A percentile compares a stretch with the other conserved stretches of the same genome.
These are phyloP conservation scores for Melinopterus prodromus DNA, from an alignment of 2,888 invertebrate species.

Conservation along the genomic window DNA sequence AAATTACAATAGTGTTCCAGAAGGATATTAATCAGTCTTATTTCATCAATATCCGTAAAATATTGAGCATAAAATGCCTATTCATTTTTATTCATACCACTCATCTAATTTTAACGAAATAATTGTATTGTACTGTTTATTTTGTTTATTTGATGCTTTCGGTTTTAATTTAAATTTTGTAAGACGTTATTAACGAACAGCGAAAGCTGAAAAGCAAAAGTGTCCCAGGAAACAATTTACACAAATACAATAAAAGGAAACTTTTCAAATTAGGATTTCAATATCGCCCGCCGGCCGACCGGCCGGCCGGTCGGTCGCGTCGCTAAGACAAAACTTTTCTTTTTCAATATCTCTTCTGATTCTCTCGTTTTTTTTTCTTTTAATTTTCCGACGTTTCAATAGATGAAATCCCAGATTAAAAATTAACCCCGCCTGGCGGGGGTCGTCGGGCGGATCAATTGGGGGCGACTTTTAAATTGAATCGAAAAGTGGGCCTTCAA, in stretches of 20 bases:
- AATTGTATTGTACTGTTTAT: no score
- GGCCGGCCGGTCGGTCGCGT: not conserved
- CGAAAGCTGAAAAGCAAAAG: not conserved
- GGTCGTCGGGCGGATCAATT: not conserved
- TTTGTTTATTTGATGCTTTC: not conserved
- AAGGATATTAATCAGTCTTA: no score
- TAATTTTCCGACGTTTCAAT: not conserved
- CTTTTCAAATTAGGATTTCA: constrained; percentile 4
- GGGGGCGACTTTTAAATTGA: not conserved
- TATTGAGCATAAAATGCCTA: no score
- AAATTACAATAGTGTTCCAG: no score
- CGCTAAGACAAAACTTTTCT: not conserved
- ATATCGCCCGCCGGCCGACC: not conserved
- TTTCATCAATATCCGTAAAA: no score
- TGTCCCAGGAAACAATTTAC: not conserved
- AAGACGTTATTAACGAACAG: not conserved
- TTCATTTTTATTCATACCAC: no score
- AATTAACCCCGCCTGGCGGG: not conserved
- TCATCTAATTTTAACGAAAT: no score
- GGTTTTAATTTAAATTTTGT: not conserved
- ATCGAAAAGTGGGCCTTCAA: constrained; percentile 4
- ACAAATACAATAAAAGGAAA: not conserved
- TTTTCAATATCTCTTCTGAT: not conserved
- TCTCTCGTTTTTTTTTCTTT: not conserved
- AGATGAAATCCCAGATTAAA: constrained; percentile 4